Base-by-base conservation (phyloP, 2,797 vertebrate species). In the Mormyrops boulengeri region DNA sequence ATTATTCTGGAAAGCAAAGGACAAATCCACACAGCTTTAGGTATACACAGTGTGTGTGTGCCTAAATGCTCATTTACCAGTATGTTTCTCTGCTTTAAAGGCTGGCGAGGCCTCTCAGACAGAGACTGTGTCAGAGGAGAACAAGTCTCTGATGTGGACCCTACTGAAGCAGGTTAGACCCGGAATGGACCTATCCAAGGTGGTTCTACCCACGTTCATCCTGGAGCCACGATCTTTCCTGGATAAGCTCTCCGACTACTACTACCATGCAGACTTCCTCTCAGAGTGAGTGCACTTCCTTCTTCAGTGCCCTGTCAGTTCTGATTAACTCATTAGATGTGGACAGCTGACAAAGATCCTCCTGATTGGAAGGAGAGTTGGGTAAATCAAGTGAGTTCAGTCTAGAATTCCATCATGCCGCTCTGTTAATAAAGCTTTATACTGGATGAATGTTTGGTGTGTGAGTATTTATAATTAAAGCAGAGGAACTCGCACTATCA, bases 211-310 rank as follows among this genome's bases (percentile, higher is more conserved):
- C 90, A 99, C 98, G 0, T 99, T 99, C 95, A 99, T 99, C 93
- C 96, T 99, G 94, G 98, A 99, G 92, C 98, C 97, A 0, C 95
- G 98, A 62, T 99, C 98, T 90, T 99, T 99, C 92, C 93, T 99
- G 94, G 98, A 99, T 95, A 99, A 99, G 93, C 96, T 99, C 12
- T 99, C 98, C 1, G 98, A 99, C 94, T 99, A 99, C 93, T 99
- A 99, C 93, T 99, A 97, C 94, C 98, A 99, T 50, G 98, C 98
- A 73, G 97, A 99, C 95, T 99, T 99, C 93, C 94, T 99, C 7
- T 99, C 98, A 0, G 97, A 99, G 98, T 99, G 95, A 97, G 98
- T 93, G 88, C 57, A 8, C 0, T 4, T 30, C 34, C 26, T 53
- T 34, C 52, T 87, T 22, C n/a, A 73, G 47, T 66, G 7, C 19